phyloP scores from a whole-genome alignment of 2,888 invertebrate species.

The Leptopilina myrica region DNA sequence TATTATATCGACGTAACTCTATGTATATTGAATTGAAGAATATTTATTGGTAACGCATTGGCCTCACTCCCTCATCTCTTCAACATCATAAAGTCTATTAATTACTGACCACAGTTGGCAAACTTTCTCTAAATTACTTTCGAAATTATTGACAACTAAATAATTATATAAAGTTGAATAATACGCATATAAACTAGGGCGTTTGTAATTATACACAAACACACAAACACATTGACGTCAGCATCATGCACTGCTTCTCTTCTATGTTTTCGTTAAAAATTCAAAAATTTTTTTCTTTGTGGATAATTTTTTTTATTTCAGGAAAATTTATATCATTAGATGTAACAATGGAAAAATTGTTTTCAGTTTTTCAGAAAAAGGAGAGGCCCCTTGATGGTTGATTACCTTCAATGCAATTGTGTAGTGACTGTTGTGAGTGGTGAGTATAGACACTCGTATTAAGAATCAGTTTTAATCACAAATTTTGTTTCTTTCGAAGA shows the following conservation, averaged over 20 bases:
- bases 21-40: constrained; percentile 24
- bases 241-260: too few relatives aligned
- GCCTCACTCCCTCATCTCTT: background rate
- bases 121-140: background rate
- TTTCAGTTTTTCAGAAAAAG: background rate
- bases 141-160: constrained; percentile 3
- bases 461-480: too few relatives aligned
- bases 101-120: background rate
- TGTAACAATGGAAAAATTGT: background rate
- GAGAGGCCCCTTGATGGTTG: background rate
- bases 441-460: too few relatives aligned
- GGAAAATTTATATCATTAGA: background rate
- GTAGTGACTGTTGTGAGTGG: background rate
- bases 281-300: too few relatives aligned
- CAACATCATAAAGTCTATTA: background rate
- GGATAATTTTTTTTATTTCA: too few relatives aligned
- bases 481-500: too few relatives aligned
- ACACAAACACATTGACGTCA: too few relatives aligned
- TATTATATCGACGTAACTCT: constrained; percentile 26
- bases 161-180: background rate
- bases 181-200: background rate
- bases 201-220: too few relatives aligned
- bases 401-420: background rate
- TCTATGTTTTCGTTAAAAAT: too few relatives aligned
- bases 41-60: constrained; percentile 34